These are phyloP conservation scores for Drosophila ercepeae DNA, from an alignment of 1,140 invertebrate genomes.

Conservation along the genomic window DNA sequence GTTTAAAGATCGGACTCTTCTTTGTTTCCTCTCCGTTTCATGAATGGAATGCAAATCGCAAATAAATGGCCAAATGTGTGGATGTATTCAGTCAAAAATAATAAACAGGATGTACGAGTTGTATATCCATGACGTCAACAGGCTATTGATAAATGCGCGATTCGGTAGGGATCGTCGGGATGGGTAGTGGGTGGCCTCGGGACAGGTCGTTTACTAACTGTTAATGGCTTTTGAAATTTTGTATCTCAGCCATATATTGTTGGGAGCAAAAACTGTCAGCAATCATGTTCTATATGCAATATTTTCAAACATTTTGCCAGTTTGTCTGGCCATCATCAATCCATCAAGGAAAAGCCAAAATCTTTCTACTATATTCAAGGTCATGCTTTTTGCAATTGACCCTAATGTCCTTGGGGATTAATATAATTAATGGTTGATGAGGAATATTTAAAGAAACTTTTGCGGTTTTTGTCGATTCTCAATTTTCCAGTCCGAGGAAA, in stretches of 20 bases:
- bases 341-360: slow-evolving; percentile 10
- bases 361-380: slow-evolving; percentile 33
- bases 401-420: slow-evolving; percentile 31
- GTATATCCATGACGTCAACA: slow-evolving; percentile 44
- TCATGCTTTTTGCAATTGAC: slow-evolving; percentile 20
- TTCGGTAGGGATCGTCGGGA: slow-evolving; percentile 3
- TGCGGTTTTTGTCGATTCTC: too few species aligned
- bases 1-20: slow-evolving; percentile 23
- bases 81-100: slow-evolving; percentile 41
- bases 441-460: too few species aligned
- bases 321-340: slow-evolving; percentile 42
- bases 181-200: slow-evolving; percentile 15
- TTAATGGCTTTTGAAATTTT: slow-evolving; percentile 19
- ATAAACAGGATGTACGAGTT: slow-evolving; percentile 70
- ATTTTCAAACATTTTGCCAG: neutral
- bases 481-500: slow-evolving; percentile 31
- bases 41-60: slow-evolving; percentile 64
- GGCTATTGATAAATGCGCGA: slow-evolving; percentile 42
- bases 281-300: slow-evolving; percentile 13
- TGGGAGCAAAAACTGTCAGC: slow-evolving; percentile 27
- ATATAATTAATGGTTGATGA: slow-evolving; percentile 1
- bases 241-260: slow-evolving; percentile 9
- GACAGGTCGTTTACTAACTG: slow-evolving; percentile 1
- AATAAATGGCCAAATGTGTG: slow-evolving; percentile 15
- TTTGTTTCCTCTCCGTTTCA: slow-evolving; percentile 57